These are phyloP conservation scores for Pheosia tremula DNA, from an alignment of 2,888 invertebrate species.

Conservation along the genomic window DNA sequence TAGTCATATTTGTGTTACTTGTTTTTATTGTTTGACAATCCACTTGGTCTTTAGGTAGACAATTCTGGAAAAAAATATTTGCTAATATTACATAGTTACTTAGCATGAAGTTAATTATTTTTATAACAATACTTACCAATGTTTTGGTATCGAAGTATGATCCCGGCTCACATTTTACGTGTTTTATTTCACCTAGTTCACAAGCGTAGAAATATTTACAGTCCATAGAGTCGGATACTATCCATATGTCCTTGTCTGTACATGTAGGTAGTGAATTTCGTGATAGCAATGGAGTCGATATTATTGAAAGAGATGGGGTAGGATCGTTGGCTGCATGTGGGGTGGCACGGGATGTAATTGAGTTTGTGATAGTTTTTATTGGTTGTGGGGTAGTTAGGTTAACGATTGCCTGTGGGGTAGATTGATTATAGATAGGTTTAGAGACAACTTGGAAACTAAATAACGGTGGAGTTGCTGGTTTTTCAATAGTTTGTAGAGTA, in stretches of 20 bases:
- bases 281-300: background rate
- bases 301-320: background rate
- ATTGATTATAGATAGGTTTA: too few relatives aligned
- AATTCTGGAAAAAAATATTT: constrained; percentile 10
- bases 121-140: constrained; percentile 3
- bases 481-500: too few relatives aligned
- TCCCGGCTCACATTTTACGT: background rate
- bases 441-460: too few relatives aligned
- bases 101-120: too few relatives aligned
- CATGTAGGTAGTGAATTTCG: background rate
- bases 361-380: background rate
- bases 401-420: too few relatives aligned
- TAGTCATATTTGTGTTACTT: background rate
- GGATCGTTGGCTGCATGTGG: background rate
- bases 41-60: constrained; percentile 14
- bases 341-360: background rate
- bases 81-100: background rate
- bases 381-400: background rate
- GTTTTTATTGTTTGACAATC: background rate
- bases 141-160: background rate
- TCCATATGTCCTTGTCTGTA: background rate
- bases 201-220: constrained; percentile 7
- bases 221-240: constrained; percentile 1
- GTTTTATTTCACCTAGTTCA: background rate
- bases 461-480: too few relatives aligned